These are phyloP conservation scores for Cebus imitator DNA, from an alignment of 2,113 vertebrate species.

Conservation along the genomic window DNA sequence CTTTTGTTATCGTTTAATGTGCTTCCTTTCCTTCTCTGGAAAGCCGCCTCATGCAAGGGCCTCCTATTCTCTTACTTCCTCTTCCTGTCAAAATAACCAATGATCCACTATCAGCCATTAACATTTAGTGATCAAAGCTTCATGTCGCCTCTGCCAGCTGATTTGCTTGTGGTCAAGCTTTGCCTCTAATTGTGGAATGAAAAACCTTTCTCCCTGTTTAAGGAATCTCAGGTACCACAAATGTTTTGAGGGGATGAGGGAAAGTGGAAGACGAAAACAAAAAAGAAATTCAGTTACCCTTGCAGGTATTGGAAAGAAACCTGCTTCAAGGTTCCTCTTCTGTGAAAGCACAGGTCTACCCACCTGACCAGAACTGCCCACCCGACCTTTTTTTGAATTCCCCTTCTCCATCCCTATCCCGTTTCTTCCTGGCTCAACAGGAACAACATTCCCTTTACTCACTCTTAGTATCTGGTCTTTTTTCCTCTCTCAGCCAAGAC, in stretches of 20 bases:
- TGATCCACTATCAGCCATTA: neutral
- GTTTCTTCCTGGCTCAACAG: neutral
- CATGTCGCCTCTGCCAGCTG: neutral
- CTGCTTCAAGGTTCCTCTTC: neutral
- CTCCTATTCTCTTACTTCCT: neutral
- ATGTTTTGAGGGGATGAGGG: neutral
- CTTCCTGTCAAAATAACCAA: constrained; percentile 17
- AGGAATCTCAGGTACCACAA: neutral
- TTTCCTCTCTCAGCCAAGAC: neutral
- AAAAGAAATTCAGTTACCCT: neutral
- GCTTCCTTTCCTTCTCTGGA: neutral
- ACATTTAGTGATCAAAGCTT: constrained; percentile 35
- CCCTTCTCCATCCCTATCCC: neutral
- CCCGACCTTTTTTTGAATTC: neutral
- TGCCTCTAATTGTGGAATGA: constrained; percentile 6
- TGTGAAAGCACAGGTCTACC: neutral
- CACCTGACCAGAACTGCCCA: neutral
- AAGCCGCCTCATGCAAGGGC: neutral
- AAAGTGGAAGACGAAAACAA: neutral
- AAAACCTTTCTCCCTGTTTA: neutral
- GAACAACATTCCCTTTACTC: neutral
- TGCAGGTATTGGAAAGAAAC: neutral
- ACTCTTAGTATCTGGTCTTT: neutral
- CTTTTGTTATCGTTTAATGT: neutral
- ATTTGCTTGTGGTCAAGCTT: neutral